These are phyloP conservation scores for Rutpela maculata DNA, from an alignment of 2,888 invertebrate genomes.

Conservation along the genomic window DNA sequence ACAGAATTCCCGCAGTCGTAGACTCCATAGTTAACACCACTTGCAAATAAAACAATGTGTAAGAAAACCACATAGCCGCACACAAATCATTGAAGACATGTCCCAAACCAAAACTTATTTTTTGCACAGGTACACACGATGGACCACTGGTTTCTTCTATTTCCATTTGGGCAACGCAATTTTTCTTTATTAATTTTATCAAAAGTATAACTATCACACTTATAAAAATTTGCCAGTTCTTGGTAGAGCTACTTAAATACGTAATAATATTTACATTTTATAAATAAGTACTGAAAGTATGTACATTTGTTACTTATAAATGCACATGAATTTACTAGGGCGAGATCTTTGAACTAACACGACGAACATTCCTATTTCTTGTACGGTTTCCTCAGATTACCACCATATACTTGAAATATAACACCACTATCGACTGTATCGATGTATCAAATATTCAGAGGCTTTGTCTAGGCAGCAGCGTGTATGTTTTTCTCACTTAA, in stretches of 20 bases:
- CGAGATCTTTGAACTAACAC: conserved; percentile 8
- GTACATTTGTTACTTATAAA: neutral
- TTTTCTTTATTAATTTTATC: neutral
- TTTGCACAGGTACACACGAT: conserved; percentile 69
- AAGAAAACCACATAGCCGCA: conserved; percentile 96
- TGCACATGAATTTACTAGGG: neutral
- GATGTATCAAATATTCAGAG: neutral
- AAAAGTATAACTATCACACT: neutral
- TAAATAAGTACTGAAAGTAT: too few relatives aligned
- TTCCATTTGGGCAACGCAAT: conserved; percentile 46
- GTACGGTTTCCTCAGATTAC: conserved; percentile 34
- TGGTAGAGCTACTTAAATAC: neutral
- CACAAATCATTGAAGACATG: conserved; percentile 95
- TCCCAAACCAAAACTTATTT: conserved; percentile 81
- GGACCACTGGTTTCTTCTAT: conserved; percentile 43
- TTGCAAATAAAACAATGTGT: conserved; percentile 88
- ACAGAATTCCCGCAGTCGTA: conserved; percentile 78
- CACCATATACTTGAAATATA: conserved; percentile 11
- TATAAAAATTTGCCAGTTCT: too few relatives aligned
- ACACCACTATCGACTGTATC: conserved; percentile 13
- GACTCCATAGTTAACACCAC: conserved; percentile 78
- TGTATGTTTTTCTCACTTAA: too few relatives aligned
- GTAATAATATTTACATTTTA: neutral
- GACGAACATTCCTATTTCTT: conserved; percentile 13
- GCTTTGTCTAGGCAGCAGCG: neutral